Evolutionary conservation across 92 coral and sea anemone genomes (phyloP), one percentile per base, ranked within the genome.

Genomic region (Bergia puertoricense): DNA sequence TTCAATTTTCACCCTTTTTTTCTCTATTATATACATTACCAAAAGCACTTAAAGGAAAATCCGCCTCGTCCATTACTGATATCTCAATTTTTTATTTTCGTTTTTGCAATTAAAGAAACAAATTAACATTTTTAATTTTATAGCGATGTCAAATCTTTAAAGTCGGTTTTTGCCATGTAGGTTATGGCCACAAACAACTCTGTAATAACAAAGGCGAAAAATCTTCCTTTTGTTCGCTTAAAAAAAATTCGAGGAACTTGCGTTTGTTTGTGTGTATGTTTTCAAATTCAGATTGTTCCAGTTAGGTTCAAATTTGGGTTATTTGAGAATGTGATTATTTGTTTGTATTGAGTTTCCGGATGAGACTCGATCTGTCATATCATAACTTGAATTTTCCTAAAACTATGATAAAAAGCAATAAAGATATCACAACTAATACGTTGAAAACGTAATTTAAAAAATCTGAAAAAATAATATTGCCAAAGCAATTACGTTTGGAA

Each of bases 281-380:
- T 76, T 13, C 59, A 41, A 42, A 42, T 43, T 42, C 36, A 40
- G 14, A 76, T 40, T 76, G 80, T 76, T 76, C 46, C 36, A 76
- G 80, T 76, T 76, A 22, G 9, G 80, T 76, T 39, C 80, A 40
- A 54, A 42, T 76, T 76, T 42, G 30, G 13, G 46, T 23, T 76
- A 76, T 76, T 22, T 76, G 80, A 76, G 23, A 76, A 22, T 42
- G 10, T 41, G 44, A 76, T 40, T 76, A 51, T 76, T 41, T 45
- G 54, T 76, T 76, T 45, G 46, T 43, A 41, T 76, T 42, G n/a
- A 76, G 42, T 76, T 76, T 76, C 80, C 80, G 80, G 80, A 76
- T 42, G 23, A 40, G 5, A 43, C 22, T 42, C 11, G 23, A 51
- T 42, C 51, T 40, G 80, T 76, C 80, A 76, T 51, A 76, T 7